Percentiles rank a stretch among this genome's conserved stretches.
phyloP scores from a whole-genome alignment of 2,113 vertebrate species.

The Struthidea cinerea region DNA sequence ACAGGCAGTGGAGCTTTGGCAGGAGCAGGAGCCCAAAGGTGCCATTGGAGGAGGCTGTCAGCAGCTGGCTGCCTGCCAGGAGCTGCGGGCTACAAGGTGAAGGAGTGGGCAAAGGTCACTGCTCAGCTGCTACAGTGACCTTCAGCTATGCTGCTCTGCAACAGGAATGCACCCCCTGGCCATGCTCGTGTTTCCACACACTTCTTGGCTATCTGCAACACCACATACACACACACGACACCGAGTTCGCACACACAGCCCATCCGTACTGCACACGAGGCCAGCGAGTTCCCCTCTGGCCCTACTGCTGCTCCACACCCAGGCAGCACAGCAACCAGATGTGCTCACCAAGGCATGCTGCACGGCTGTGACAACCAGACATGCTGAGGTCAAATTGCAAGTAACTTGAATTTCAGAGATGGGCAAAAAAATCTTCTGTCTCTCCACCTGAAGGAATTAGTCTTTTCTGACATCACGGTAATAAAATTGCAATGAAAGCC shows the following conservation, averaged over 20 bases:
- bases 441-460: neutral
- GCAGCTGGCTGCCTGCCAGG: neutral
- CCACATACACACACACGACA: fast-evolving
- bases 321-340: neutral
- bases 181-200: neutral
- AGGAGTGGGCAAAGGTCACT: neutral
- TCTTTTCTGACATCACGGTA: neutral
- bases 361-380: neutral
- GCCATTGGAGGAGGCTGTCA: fast-evolving
- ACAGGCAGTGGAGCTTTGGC: neutral
- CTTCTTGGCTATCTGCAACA: neutral
- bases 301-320: neutral
- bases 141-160: neutral
- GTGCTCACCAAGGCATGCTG: neutral
- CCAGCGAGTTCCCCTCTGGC: fast-evolving
- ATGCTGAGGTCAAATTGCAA: neutral
- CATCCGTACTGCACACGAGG: fast-evolving
- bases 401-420: slow-evolving; percentile 12
- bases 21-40: neutral
- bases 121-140: slow-evolving; percentile 32
- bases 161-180: neutral
- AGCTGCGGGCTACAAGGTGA: neutral
- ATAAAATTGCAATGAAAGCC: neutral
- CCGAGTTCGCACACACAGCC: fast-evolving
- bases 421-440: neutral